Evolutionary conservation across 2,888 invertebrate species (phyloP), one percentile per base, ranked within the genome.

Genomic region (Drosophila conformis): DNA sequence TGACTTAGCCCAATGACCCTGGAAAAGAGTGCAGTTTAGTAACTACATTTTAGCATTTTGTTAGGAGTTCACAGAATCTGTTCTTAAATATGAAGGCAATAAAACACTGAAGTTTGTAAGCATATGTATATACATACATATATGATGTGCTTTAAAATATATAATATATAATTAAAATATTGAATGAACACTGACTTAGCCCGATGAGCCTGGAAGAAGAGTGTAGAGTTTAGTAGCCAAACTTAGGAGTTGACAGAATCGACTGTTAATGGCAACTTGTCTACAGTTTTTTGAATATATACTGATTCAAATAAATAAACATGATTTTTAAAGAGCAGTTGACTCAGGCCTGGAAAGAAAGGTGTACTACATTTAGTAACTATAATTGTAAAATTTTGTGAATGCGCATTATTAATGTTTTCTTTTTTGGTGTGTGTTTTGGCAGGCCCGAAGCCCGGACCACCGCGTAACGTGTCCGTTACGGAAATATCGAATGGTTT

Each of bases 401-500:
- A 15, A 25, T 46, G 46, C 15, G 15, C 46, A 15, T 46, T 13
- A n/a, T 31, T 68, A 42, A 53, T 64, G 52, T 29, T n/a, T 31
- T 36, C 29, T 8, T 72, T 36, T 69, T 31, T 25, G 46, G 46
- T 25, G 46, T 46, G 21, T 46, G 46, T 46, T 48, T 40, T 6
- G 53, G 4, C 69, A 98, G 98, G 98, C 93, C 98, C 98, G 69
- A 97, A 97, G 93, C 98, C 99, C 60, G 97, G 97, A 89, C 96
- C 97, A 57, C 98, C 99, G 36, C 95, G 97, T 82, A 98, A 99
- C 94, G 94, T 99, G 85, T 97, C 98, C 62, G 97, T 98, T 76
- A 96, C 96, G 58, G 97, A 98, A 94, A 96, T 97, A 80, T 96
- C 96, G 93, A 97, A 97, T 93, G 98, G 97, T 81, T 97, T 98